Percentiles rank a stretch among this genome's conserved stretches.
phyloP scores from a whole-genome alignment of 2,797 vertebrate species.

The Amphiprion clarkii region DNA sequence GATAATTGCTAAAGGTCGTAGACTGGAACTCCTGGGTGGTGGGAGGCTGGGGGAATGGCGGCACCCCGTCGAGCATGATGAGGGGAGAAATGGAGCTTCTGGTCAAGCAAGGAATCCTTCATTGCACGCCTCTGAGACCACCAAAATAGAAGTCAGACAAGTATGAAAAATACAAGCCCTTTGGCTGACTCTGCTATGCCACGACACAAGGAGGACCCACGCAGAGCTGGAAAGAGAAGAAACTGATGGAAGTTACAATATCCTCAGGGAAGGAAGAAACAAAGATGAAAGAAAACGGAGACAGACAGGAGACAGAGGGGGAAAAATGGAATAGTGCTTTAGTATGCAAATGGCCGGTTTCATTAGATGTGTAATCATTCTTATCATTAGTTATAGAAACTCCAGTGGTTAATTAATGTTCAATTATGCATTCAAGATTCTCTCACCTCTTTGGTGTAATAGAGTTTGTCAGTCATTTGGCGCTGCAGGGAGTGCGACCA shows the following conservation, averaged over 20 bases:
- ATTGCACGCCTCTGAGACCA: constrained; percentile 39
- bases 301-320: not conserved
- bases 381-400: constrained; percentile 66
- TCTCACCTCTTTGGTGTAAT: constrained; percentile 64
- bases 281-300: not conserved
- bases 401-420: constrained; percentile 67
- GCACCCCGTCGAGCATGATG: constrained; percentile 35
- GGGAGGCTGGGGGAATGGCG: constrained; percentile 27
- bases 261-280: constrained; percentile 25
- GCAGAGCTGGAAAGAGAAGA: constrained; percentile 23
- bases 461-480: constrained; percentile 61
- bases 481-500: constrained; percentile 34
- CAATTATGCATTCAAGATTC: constrained; percentile 66
- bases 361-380: constrained; percentile 66
- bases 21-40: constrained; percentile 34
- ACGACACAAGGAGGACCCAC: constrained; percentile 32
- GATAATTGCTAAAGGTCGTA: constrained; percentile 42
- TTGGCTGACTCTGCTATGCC: constrained; percentile 37
- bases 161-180: constrained; percentile 66
- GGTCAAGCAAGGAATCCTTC: constrained; percentile 63
- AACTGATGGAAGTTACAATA: constrained; percentile 17
- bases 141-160: constrained; percentile 60
- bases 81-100: constrained; percentile 50
- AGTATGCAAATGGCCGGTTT: constrained; percentile 58
- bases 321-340: constrained; percentile 35